Conservation (phyloP, 2,113 vertebrate genomes). For the Sitta europaea region DNA sequence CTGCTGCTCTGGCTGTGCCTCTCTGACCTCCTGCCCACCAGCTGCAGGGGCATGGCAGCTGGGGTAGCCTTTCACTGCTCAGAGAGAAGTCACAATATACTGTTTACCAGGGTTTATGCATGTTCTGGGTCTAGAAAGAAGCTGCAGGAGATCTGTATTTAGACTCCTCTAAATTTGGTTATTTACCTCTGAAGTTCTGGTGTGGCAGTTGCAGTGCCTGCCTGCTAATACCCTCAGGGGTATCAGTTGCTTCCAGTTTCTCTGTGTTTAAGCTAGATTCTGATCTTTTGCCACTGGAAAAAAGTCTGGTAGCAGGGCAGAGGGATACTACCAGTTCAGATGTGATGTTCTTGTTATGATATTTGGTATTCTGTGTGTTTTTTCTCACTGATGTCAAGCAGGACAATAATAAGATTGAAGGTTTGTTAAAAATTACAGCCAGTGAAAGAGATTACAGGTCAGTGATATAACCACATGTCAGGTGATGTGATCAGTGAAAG, state of each 20-base stretch:
- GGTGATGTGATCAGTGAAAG: background rate
- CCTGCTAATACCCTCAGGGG: background rate
- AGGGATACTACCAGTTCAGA: background rate
- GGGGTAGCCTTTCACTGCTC: background rate
- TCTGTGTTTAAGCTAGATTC: background rate
- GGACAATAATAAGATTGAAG: background rate
- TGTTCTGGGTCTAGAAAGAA: background rate
- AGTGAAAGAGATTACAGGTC: background rate
- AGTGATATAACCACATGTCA: background rate
- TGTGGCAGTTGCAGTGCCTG: background rate
- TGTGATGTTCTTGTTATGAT: background rate
- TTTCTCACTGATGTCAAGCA: background rate
- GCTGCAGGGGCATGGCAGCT: background rate
- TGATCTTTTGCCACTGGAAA: background rate
- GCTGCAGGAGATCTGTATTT: background rate
- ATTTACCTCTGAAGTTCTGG: background rate
- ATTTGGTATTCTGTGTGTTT: background rate
- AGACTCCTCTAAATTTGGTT: background rate
- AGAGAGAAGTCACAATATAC: background rate
- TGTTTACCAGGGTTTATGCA: accelerated
- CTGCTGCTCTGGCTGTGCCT: accelerated
- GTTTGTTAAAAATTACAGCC: background rate
- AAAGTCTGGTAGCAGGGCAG: background rate
- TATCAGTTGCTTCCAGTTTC: background rate
- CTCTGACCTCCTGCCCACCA: background rate